phyloP scores from a whole-genome alignment of 1,140 invertebrate genomes.

The Trichonephila clavipes region DNA sequence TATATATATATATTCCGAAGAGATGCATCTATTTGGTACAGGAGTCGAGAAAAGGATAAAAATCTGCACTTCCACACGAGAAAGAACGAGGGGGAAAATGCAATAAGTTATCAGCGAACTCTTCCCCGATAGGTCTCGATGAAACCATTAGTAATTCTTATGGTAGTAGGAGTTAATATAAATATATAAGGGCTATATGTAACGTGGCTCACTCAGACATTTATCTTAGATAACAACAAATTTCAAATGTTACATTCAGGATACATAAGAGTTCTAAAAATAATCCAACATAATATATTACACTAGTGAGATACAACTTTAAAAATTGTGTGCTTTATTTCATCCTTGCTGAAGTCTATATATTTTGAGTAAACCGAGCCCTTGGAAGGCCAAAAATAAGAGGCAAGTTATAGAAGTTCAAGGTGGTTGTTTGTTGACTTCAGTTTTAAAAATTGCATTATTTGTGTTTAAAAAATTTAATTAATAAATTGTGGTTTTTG shows the following conservation, averaged over 20 bases:
- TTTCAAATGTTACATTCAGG: not conserved
- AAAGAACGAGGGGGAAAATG: not conserved
- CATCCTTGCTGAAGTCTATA: too few species aligned
- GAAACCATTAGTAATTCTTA: not conserved
- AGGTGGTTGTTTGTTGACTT: too few species aligned
- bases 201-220: not conserved
- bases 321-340: too few species aligned
- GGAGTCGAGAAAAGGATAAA: not conserved
- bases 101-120: not conserved
- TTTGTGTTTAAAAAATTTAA: too few species aligned
- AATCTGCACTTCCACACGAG: not conserved
- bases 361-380: too few species aligned
- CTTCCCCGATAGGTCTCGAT: not conserved
- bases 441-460: too few species aligned
- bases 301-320: too few species aligned
- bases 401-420: too few species aligned
- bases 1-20: not conserved
- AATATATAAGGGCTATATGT: not conserved
- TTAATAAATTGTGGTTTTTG: too few species aligned
- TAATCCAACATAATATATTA: too few species aligned
- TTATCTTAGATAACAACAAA: not conserved
- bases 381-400: too few species aligned
- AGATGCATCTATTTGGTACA: not conserved
- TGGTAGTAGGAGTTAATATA: not conserved
- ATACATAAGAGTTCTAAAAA: not conserved